phyloP scores from a whole-genome alignment of 1,140 invertebrate species.

The Neomicropteryx cornuta region DNA sequence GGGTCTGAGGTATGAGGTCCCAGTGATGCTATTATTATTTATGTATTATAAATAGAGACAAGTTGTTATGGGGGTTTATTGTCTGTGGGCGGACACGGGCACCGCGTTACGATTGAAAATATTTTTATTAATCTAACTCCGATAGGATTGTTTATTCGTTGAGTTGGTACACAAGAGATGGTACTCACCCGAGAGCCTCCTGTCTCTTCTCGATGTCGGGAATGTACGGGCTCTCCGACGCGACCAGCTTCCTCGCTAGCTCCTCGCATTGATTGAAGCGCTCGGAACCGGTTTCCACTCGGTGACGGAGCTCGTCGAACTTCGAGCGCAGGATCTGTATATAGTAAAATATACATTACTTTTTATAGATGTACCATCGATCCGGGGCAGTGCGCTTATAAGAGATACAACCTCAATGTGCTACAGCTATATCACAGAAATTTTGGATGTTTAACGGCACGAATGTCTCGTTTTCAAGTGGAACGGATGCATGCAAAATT shows the following conservation, averaged over 20 bases:
- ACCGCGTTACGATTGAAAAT: too few relatives aligned
- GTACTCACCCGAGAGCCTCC: conserved; percentile 72
- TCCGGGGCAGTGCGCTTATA: conserved; percentile 1
- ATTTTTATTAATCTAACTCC: too few relatives aligned
- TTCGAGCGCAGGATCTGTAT: conserved; percentile 73
- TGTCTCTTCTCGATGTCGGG: conserved; percentile 79
- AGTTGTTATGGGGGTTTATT: too few relatives aligned
- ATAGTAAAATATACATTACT: conserved; percentile 14
- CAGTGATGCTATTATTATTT: too few relatives aligned
- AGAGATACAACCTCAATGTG: neutral
- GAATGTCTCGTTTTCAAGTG: too few relatives aligned
- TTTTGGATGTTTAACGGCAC: too few relatives aligned
- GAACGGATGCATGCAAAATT: too few relatives aligned
- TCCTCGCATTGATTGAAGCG: conserved; percentile 88
- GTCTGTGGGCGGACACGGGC: too few relatives aligned
- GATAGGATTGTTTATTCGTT: too few relatives aligned
- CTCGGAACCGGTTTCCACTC: conserved; percentile 84
- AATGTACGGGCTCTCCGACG: conserved; percentile 80
- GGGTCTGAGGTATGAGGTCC: too few relatives aligned
- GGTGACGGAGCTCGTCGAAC: conserved; percentile 92
- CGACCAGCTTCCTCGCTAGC: conserved; percentile 79
- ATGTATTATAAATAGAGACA: too few relatives aligned
- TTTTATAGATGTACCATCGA: neutral
- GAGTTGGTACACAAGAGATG: too few relatives aligned
- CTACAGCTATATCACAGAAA: conserved; percentile 2